A percentile compares a stretch with the other conserved stretches of the same genome.
These are phyloP conservation scores for Eristalis pertinax DNA, from an alignment of 2,888 invertebrate genomes.

Conservation along the genomic window DNA sequence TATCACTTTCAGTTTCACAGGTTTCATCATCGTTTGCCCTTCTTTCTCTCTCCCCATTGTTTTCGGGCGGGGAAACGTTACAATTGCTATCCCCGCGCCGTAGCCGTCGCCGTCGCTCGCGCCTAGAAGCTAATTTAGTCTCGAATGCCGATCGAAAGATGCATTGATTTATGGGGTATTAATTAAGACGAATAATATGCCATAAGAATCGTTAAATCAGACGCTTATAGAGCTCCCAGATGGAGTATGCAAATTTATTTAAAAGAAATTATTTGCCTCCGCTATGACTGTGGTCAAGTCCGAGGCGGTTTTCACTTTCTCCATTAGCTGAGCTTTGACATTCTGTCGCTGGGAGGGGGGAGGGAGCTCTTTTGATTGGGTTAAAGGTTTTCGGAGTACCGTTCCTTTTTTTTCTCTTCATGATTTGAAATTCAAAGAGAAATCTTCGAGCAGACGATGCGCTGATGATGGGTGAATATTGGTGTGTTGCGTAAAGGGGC, in stretches of 20 bases:
- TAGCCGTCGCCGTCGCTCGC: neutral
- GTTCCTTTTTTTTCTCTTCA: neutral
- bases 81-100: too few relatives aligned
- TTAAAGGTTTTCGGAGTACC: neutral
- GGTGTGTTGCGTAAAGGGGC: neutral
- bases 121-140: neutral
- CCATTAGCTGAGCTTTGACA: neutral
- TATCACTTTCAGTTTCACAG: slow-evolving; percentile 37
- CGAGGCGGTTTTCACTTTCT: neutral
- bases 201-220: slow-evolving; percentile 8
- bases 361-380: neutral
- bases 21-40: neutral
- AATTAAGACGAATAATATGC: slow-evolving; percentile 14
- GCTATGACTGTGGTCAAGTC: neutral
- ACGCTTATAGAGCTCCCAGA: neutral
- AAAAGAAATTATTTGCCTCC: neutral
- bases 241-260: slow-evolving; percentile 10
- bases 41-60: neutral
- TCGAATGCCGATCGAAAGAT: neutral
- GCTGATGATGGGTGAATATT: neutral
- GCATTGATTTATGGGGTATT: slow-evolving; percentile 13
- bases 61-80: neutral
- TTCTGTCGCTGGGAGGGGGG: neutral
- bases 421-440: neutral
- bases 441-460: neutral